Percentiles rank a stretch among this genome's conserved stretches.
phyloP scores from a whole-genome alignment of 2,797 vertebrate species.

The Myotis planiceps region DNA sequence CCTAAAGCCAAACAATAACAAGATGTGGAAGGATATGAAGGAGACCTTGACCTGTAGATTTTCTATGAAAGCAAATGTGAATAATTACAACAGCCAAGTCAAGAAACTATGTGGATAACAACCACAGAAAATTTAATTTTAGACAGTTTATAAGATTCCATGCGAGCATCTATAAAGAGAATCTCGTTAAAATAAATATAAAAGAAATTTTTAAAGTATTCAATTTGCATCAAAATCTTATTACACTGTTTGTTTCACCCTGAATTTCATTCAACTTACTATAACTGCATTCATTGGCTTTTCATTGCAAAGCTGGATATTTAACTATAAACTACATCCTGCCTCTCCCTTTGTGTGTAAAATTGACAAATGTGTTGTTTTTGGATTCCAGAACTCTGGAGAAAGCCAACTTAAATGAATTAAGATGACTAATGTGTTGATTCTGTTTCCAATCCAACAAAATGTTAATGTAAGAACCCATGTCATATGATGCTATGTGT shows the following conservation, averaged over 20 bases:
- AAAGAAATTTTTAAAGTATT: slow-evolving; percentile 59
- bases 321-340: slow-evolving; percentile 83
- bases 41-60: background rate
- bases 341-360: slow-evolving; percentile 81
- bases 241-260: slow-evolving; percentile 53
- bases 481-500: slow-evolving; percentile 74
- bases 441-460: slow-evolving; percentile 83
- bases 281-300: slow-evolving; percentile 57
- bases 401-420: slow-evolving; percentile 87
- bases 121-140: slow-evolving; percentile 36
- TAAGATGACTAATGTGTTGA: slow-evolving; percentile 83
- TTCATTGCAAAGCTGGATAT: slow-evolving; percentile 75
- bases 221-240: slow-evolving; percentile 67
- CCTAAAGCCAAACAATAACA: slow-evolving; percentile 3
- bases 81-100: background rate
- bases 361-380: slow-evolving; percentile 85
- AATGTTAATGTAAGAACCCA: slow-evolving; percentile 78
- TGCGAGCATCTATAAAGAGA: slow-evolving; percentile 35
- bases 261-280: slow-evolving; percentile 66
- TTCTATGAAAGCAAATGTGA: background rate
- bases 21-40: background rate
- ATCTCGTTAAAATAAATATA: slow-evolving; percentile 62
- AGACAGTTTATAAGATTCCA: slow-evolving; percentile 26
- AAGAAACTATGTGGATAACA: background rate
- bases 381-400: slow-evolving; percentile 81